phyloP scores from a whole-genome alignment of 1,140 invertebrate species.

The Lordiphosa collinella region DNA sequence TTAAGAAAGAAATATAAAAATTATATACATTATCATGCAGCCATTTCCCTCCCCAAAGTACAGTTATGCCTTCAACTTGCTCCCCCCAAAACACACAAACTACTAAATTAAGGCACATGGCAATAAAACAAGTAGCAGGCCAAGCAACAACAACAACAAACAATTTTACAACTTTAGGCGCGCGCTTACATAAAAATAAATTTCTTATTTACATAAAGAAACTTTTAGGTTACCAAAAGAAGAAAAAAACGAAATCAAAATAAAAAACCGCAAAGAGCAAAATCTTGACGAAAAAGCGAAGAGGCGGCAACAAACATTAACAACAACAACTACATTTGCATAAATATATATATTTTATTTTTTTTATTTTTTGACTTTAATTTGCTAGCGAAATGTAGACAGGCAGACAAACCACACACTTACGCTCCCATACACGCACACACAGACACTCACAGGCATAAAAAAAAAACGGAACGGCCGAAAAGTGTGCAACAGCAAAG shows the following conservation, averaged over 20 bases:
- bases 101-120: slow-evolving; percentile 69
- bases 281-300: slow-evolving; percentile 12
- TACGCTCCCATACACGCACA: neutral
- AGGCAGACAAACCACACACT: slow-evolving; percentile 22
- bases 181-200: slow-evolving; percentile 74
- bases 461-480: too few species aligned
- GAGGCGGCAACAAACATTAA: slow-evolving; percentile 61
- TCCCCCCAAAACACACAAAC: slow-evolving; percentile 27
- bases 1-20: slow-evolving; percentile 5
- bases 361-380: slow-evolving; percentile 66
- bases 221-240: slow-evolving; percentile 59
- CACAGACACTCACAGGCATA: too few species aligned
- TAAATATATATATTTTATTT: slow-evolving; percentile 61
- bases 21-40: slow-evolving; percentile 23
- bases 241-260: slow-evolving; percentile 53
- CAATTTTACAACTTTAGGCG: slow-evolving; percentile 75
- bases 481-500: slow-evolving; percentile 41
- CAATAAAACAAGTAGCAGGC: slow-evolving; percentile 54
- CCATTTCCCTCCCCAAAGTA: slow-evolving; percentile 49
- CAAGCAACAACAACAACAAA: slow-evolving; percentile 36
- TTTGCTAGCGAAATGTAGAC: slow-evolving; percentile 52
- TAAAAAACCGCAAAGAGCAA: slow-evolving; percentile 64
- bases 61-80: slow-evolving; percentile 52
- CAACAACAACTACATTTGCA: slow-evolving; percentile 69
- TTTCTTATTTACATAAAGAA: slow-evolving; percentile 78